These are phyloP conservation scores for Maconellicoccus hirsutus DNA, from an alignment of 1,140 invertebrate genomes.

Conservation along the genomic window DNA sequence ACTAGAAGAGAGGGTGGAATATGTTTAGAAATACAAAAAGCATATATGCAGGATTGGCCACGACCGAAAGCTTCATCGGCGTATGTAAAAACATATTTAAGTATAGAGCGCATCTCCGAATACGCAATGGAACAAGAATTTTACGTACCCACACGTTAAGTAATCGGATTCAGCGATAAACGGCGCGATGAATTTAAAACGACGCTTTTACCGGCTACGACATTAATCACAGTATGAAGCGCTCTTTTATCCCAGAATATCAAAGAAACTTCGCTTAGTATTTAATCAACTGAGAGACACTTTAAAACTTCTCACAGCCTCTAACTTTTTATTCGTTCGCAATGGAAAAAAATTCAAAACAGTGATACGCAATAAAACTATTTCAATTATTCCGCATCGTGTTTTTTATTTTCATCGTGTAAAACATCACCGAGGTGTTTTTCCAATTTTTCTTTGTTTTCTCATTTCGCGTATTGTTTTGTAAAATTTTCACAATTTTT, in stretches of 20 bases:
- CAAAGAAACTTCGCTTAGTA: neutral
- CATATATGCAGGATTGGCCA: too few relatives aligned
- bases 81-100: too few relatives aligned
- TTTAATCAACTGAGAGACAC: conserved; percentile 8
- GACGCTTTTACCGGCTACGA: neutral
- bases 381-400: neutral
- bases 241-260: neutral
- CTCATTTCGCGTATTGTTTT: too few relatives aligned
- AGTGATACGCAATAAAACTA: neutral
- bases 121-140: neutral
- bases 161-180: conserved; percentile 8
- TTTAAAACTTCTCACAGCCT: neutral
- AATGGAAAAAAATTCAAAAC: neutral
- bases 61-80: too few relatives aligned
- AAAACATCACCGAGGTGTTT: too few relatives aligned
- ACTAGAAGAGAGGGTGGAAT: too few relatives aligned
- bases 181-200: conserved; percentile 3
- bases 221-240: conserved; percentile 8
- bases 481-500: too few relatives aligned
- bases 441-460: too few relatives aligned
- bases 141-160: neutral
- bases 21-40: too few relatives aligned
- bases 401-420: too few relatives aligned
- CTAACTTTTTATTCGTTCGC: neutral
- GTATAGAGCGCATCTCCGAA: neutral